Evolutionary conservation across 2,113 vertebrate genomes (phyloP).

Genomic region (Pangasianodon gigas): DNA sequence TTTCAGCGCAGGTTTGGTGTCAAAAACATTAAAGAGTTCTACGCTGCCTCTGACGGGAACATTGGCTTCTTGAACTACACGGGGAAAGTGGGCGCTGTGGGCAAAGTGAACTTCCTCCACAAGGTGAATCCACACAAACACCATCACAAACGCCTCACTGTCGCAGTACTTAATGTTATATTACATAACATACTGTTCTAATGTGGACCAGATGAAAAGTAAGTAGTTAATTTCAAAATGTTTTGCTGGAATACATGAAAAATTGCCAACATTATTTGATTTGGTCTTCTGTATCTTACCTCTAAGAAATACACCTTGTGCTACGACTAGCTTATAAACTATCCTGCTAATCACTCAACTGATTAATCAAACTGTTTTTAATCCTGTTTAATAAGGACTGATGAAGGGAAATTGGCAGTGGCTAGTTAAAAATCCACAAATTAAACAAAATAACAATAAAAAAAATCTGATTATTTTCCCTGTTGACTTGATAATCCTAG

Average conservation of each 20-base stretch:
- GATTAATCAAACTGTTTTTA: neutral
- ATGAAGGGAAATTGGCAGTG: neutral
- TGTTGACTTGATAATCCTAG: no score
- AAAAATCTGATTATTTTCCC: neutral
- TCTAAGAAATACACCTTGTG: neutral
- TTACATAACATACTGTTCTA: neutral
- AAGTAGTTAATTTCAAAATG: neutral
- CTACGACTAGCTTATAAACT: neutral
- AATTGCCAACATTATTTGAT: no score
- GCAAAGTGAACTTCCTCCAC: constrained; percentile 70
- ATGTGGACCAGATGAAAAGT: neutral
- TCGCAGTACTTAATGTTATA: neutral
- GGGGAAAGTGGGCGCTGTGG: constrained; percentile 78
- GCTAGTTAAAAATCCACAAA: neutral
- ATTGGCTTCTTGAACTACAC: constrained; percentile 74
- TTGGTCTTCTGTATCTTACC: neutral
- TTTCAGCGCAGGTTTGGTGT: constrained; percentile 80
- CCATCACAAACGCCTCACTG: neutral
- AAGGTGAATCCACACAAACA: constrained; percentile 63
- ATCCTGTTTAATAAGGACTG: neutral
- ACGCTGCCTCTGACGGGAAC: constrained; percentile 83
- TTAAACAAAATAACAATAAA: neutral
- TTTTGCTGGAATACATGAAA: neutral
- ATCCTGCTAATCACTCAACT: neutral
- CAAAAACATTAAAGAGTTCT: constrained; percentile 77